Evolutionary conservation across 2,113 vertebrate genomes (phyloP).

Genomic region (Cyprinus carpio): DNA sequence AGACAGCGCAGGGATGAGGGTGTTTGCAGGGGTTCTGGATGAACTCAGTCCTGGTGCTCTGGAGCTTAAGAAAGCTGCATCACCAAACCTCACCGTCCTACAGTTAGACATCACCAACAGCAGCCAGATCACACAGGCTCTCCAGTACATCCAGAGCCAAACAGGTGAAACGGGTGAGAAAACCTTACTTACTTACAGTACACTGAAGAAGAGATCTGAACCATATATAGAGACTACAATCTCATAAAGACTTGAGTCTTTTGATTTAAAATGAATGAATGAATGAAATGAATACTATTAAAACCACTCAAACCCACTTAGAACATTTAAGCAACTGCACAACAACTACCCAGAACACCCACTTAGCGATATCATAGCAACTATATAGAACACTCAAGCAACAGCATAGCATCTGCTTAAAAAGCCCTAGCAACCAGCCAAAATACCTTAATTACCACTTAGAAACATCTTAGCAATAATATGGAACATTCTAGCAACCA

Average conservation of each 20-base stretch:
- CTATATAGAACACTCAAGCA: background rate
- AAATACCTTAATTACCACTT: no score
- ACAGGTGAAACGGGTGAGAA: slow-evolving; percentile 69
- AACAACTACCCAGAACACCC: no score
- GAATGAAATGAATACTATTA: no score
- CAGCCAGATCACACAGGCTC: slow-evolving; percentile 72
- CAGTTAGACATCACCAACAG: slow-evolving; percentile 82
- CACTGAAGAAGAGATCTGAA: background rate
- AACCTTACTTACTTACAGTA: slow-evolving; percentile 14
- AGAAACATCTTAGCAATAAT: no score
- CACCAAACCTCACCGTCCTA: slow-evolving; percentile 71
- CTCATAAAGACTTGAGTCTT: no score
- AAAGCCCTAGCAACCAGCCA: background rate
- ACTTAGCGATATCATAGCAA: background rate
- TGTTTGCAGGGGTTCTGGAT: slow-evolving; percentile 85
- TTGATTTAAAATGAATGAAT: no score
- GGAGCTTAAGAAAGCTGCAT: slow-evolving; percentile 67
- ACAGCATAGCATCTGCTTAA: background rate
- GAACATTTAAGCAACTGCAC: no score
- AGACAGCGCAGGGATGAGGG: slow-evolving; percentile 74
- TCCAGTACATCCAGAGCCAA: slow-evolving; percentile 64
- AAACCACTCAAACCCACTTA: no score
- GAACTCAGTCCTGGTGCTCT: slow-evolving; percentile 74
- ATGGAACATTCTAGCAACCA: no score
- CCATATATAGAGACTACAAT: no score